These are phyloP conservation scores for Herminia tarsipennalis DNA, from an alignment of 2,888 invertebrate species.

Conservation along the genomic window DNA sequence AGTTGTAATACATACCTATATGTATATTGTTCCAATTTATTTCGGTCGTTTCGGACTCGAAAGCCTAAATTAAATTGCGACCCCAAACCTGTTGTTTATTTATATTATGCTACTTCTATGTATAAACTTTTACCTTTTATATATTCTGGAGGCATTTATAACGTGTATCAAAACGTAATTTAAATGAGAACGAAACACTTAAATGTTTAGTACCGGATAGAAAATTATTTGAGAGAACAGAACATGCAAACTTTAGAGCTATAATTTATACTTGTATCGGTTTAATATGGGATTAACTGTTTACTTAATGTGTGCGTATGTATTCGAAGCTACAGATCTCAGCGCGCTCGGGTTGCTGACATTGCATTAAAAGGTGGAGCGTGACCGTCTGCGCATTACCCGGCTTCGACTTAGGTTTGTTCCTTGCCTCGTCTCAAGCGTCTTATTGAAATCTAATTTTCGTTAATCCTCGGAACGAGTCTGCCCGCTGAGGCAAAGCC, in stretches of 20 bases:
- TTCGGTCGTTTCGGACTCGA: constrained; percentile 45
- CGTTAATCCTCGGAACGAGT: constrained; percentile 77
- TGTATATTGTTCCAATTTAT: constrained; percentile 44
- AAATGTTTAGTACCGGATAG: constrained; percentile 17
- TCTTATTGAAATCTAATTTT: constrained; percentile 85
- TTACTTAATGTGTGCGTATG: constrained; percentile 34
- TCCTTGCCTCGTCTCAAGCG: constrained; percentile 72
- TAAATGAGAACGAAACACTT: constrained; percentile 23
- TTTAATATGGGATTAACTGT: constrained; percentile 30
- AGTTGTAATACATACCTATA: constrained; percentile 36
- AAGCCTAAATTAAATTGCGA: constrained; percentile 45
- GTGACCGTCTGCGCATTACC: constrained; percentile 75
- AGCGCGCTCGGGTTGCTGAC: constrained; percentile 58
- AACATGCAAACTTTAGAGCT: constrained; percentile 19
- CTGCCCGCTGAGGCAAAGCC: constrained; percentile 56
- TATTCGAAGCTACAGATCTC: constrained; percentile 28
- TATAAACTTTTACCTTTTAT: constrained; percentile 38
- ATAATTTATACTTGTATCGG: constrained; percentile 37
- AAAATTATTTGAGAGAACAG: constrained; percentile 31
- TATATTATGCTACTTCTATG: constrained; percentile 40
- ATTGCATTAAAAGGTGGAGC: constrained; percentile 74
- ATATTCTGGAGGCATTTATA: constrained; percentile 19
- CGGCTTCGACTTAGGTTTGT: constrained; percentile 75
- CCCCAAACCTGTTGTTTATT: constrained; percentile 47
- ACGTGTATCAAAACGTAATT: constrained; percentile 38